Evolutionary conservation across 2,888 invertebrate genomes (phyloP).

Genomic region (Ennomos erosarius): DNA sequence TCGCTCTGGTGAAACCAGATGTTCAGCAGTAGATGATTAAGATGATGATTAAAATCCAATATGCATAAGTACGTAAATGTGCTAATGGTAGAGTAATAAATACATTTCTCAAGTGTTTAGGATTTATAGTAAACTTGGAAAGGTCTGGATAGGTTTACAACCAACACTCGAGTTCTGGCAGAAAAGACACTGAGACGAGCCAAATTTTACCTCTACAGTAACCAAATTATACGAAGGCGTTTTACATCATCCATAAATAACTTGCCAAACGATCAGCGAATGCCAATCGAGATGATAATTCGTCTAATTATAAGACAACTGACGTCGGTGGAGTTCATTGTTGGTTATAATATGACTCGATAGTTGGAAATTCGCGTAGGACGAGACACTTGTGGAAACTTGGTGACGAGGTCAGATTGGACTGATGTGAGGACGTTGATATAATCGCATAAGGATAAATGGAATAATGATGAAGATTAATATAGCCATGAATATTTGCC

Average conservation of each 20-base stretch:
- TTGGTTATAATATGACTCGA: slow-evolving; percentile 54
- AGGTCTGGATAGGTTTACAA: slow-evolving; percentile 6
- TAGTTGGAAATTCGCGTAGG: slow-evolving; percentile 57
- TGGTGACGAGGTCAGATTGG: slow-evolving; percentile 49
- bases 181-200: slow-evolving; percentile 13
- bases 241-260: slow-evolving; percentile 30
- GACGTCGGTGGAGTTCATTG: slow-evolving; percentile 48
- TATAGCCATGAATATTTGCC: not conserved
- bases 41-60: not conserved
- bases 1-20: no score
- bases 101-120: slow-evolving; percentile 10
- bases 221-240: slow-evolving; percentile 19
- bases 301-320: slow-evolving; percentile 50
- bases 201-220: slow-evolving; percentile 28
- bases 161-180: slow-evolving; percentile 23
- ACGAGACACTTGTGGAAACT: slow-evolving; percentile 53
- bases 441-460: slow-evolving; percentile 40
- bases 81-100: slow-evolving; percentile 1
- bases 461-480: slow-evolving; percentile 19
- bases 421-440: slow-evolving; percentile 39
- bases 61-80: not conserved
- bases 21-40: no score
- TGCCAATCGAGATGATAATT: slow-evolving; percentile 40
- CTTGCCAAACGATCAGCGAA: slow-evolving; percentile 29
- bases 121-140: slow-evolving; percentile 10